Conservation (phyloP, 2,113 vertebrate genomes). For the Oenanthe melanoleuca region DNA sequence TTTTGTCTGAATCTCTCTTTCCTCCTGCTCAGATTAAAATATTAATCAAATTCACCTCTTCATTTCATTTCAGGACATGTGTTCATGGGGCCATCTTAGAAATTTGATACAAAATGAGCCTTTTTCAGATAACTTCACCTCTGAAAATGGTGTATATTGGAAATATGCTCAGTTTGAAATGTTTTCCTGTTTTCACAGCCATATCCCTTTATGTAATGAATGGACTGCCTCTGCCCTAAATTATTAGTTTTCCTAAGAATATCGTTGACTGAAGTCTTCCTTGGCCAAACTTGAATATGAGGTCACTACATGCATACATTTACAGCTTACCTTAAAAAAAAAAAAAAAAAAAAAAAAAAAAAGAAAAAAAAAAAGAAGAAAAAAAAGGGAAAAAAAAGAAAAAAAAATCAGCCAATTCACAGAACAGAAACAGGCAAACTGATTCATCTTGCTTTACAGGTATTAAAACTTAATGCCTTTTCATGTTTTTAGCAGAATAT, state of each 20-base stretch:
- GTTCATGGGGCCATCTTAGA: background rate
- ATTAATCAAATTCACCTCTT: background rate
- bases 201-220: background rate
- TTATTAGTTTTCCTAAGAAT: background rate
- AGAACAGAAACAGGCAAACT: background rate
- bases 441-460: conserved; percentile 17
- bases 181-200: background rate
- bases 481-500: conserved; percentile 41
- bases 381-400: background rate
- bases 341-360: background rate
- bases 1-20: background rate
- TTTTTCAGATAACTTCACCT: background rate
- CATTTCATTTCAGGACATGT: background rate
- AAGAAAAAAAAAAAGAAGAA: background rate
- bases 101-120: background rate
- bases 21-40: background rate
- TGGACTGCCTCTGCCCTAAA: background rate
- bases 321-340: background rate
- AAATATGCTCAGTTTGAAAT: background rate
- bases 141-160: background rate
- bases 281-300: background rate
- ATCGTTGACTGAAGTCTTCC: background rate
- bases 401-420: background rate
- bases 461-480: conserved; percentile 67
- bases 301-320: background rate